phyloP scores from a whole-genome alignment of 1,140 invertebrate genomes.

The Aporrectodea caliginosa region DNA sequence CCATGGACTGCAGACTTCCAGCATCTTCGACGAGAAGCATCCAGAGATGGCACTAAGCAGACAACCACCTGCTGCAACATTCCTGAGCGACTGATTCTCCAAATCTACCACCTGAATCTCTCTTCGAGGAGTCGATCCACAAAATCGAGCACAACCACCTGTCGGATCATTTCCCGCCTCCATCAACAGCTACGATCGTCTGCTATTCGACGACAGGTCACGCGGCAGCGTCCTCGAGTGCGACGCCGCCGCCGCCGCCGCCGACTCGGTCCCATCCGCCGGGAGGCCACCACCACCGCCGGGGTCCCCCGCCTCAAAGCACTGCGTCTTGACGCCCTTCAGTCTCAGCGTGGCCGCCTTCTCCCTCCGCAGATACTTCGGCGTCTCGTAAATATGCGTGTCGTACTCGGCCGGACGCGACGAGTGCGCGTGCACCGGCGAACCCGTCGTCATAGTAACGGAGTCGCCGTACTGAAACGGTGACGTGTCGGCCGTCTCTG shows the following conservation, averaged over 20 bases:
- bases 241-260: too few relatives aligned
- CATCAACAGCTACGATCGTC: too few relatives aligned
- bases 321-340: neutral
- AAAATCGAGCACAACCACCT: too few relatives aligned
- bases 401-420: slow-evolving; percentile 9
- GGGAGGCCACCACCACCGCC: too few relatives aligned
- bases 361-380: slow-evolving; percentile 22
- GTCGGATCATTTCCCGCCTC: too few relatives aligned
- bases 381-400: slow-evolving; percentile 23
- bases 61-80: too few relatives aligned
- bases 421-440: neutral
- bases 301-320: neutral
- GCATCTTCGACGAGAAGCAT: too few relatives aligned
- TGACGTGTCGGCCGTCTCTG: neutral
- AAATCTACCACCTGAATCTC: too few relatives aligned
- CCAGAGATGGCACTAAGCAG: too few relatives aligned
- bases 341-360: slow-evolving; percentile 20
- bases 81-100: too few relatives aligned
- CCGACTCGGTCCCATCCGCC: neutral
- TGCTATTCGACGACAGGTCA: neutral
- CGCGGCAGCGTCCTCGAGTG: neutral
- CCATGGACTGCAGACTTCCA: too few relatives aligned
- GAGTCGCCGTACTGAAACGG: slow-evolving; percentile 25
- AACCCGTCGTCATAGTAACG: slow-evolving; percentile 9
- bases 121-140: too few relatives aligned